Percentiles rank a stretch among this genome's conserved stretches.
Conservation (phyloP, 2,888 invertebrate species). For the Pseudoips prasinana region DNA sequence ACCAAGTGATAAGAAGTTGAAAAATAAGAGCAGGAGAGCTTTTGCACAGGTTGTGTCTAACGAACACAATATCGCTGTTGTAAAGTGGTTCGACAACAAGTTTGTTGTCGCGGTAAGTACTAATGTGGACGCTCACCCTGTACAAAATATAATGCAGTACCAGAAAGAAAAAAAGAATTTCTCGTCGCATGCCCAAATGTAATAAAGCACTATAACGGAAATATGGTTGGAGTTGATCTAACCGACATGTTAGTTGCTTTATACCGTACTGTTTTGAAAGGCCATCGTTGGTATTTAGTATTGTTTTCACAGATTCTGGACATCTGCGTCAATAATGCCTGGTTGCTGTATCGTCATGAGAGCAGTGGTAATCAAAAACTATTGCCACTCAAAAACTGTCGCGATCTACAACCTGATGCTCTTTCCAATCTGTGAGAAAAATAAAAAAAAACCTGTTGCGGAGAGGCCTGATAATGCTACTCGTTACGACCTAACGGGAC, state of each 20-base stretch:
- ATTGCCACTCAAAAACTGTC: not conserved
- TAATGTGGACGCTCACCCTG: not conserved
- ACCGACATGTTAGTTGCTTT: constrained; percentile 9
- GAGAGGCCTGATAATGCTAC: not conserved
- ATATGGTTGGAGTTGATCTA: constrained; percentile 9
- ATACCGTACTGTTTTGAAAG: constrained; percentile 8
- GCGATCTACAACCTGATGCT: not conserved
- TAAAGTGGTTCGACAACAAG: constrained; percentile 2
- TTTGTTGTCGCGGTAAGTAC: not conserved
- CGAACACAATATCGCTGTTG: not conserved
- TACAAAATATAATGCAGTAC: constrained; percentile 4
- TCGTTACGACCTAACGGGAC: not conserved
- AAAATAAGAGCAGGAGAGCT: not conserved
- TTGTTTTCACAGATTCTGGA: constrained; percentile 10
- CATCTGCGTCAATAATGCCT: constrained; percentile 6
- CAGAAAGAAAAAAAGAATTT: constrained; percentile 1
- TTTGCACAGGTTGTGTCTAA: constrained; percentile 1
- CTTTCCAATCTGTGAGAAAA: not conserved
- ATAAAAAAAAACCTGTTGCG: not conserved
- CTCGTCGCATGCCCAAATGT: constrained; percentile 2
- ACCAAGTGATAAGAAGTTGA: not conserved
- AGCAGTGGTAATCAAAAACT: not conserved
- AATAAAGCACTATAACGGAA: constrained; percentile 4
- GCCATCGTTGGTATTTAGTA: constrained; percentile 7
- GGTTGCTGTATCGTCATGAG: constrained; percentile 1